Evolutionary conservation across 2,797 vertebrate genomes (phyloP).

Genomic region (Gephyroberyx darwinii): DNA sequence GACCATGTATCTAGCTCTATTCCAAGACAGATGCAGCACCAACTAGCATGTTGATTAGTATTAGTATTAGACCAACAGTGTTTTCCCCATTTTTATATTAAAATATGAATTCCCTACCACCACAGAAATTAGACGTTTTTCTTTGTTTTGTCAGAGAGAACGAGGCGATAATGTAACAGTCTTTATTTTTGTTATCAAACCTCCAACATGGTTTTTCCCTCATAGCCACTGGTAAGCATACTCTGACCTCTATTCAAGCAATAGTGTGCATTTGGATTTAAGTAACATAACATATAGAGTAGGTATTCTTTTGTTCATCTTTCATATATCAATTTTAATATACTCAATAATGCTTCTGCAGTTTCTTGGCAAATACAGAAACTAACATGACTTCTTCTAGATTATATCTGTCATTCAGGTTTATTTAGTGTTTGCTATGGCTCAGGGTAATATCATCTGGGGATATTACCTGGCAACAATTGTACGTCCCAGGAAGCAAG

Average conservation of each 20-base stretch:
- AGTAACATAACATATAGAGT: no score
- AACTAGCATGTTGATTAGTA: constrained; percentile 59
- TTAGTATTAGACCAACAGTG: constrained; percentile 43
- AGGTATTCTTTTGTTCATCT: no score
- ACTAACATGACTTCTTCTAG: not conserved
- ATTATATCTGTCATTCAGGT: no score
- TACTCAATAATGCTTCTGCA: not conserved
- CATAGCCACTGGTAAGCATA: no score
- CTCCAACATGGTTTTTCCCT: not conserved
- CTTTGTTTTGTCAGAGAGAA: not conserved
- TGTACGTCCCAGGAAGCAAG: not conserved
- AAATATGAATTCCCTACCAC: not conserved
- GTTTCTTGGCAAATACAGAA: not conserved
- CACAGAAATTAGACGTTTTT: not conserved
- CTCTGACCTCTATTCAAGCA: no score
- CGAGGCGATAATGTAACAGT: no score
- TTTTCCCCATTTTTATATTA: not conserved
- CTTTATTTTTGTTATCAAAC: not conserved
- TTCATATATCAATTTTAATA: not conserved
- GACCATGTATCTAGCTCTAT: constrained; percentile 55
- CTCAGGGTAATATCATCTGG: not conserved
- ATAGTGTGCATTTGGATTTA: no score
- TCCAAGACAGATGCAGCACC: constrained; percentile 52
- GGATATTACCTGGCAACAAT: constrained; percentile 12
- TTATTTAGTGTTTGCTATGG: not conserved